Conservation (phyloP, 2,888 invertebrate species). For the Cantharis nigra region DNA sequence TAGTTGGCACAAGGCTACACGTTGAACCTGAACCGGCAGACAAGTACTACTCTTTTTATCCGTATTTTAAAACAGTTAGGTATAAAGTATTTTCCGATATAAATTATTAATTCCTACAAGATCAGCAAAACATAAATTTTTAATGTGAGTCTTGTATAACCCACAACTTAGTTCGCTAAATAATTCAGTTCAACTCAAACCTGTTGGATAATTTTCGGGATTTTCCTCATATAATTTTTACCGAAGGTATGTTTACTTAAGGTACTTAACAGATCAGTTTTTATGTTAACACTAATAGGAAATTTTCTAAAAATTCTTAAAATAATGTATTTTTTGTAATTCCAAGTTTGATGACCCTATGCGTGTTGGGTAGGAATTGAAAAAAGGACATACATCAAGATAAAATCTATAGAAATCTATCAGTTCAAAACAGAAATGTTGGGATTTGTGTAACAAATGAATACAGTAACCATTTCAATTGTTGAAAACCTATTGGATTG, state of each 20-base stretch:
- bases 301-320: too few species aligned
- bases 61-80: neutral
- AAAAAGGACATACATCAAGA: slow-evolving; percentile 22
- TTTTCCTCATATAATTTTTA: neutral
- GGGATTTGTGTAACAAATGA: slow-evolving; percentile 20
- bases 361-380: slow-evolving; percentile 16
- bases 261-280: neutral
- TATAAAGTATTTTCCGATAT: neutral
- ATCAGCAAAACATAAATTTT: neutral
- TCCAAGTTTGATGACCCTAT: slow-evolving; percentile 11
- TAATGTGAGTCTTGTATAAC: neutral
- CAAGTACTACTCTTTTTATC: too few species aligned
- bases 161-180: neutral
- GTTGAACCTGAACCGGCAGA: neutral
- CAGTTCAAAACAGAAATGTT: slow-evolving; percentile 3
- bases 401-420: slow-evolving; percentile 22
- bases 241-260: neutral
- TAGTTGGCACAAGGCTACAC: neutral
- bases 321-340: neutral
- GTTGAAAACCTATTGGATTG: slow-evolving; percentile 1
- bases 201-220: neutral
- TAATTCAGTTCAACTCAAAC: neutral
- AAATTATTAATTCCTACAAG: neutral
- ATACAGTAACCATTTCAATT: slow-evolving; percentile 8
- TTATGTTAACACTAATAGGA: neutral